phyloP scores from a whole-genome alignment of 2,797 vertebrate species.

The Falco naumanni region DNA sequence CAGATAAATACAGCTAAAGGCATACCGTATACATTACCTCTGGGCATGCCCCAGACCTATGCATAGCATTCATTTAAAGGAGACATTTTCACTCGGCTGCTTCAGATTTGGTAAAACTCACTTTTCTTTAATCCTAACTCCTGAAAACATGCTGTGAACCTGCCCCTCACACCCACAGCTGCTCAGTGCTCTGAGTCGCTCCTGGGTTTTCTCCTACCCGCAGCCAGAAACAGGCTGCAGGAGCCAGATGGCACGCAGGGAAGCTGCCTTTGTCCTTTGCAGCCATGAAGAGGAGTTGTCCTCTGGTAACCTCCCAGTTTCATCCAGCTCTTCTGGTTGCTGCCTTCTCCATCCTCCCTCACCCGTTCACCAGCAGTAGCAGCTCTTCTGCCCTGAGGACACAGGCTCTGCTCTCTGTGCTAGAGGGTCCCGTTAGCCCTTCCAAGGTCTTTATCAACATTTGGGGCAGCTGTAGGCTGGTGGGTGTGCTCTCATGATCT shows the following conservation, averaged over 20 bases:
- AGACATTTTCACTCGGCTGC: not conserved
- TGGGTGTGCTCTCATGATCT: not conserved
- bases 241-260: not conserved
- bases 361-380: rapidly evolving
- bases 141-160: not conserved
- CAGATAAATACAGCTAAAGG: not conserved
- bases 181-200: not conserved
- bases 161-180: not conserved
- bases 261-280: not conserved
- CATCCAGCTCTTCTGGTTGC: not conserved
- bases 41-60: not conserved
- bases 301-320: not conserved
- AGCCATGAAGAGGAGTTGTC: not conserved
- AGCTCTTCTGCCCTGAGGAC: not conserved
- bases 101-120: not conserved
- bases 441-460: not conserved
- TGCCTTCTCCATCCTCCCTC: not conserved
- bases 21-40: not conserved
- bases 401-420: not conserved
- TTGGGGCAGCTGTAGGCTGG: not conserved
- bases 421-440: not conserved
- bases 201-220: not conserved
- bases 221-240: not conserved
- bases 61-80: not conserved
- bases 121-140: not conserved